Percentiles rank a stretch among this genome's conserved stretches.
phyloP scores from a whole-genome alignment of 2,888 invertebrate species.

The Rhingia rostrata region DNA sequence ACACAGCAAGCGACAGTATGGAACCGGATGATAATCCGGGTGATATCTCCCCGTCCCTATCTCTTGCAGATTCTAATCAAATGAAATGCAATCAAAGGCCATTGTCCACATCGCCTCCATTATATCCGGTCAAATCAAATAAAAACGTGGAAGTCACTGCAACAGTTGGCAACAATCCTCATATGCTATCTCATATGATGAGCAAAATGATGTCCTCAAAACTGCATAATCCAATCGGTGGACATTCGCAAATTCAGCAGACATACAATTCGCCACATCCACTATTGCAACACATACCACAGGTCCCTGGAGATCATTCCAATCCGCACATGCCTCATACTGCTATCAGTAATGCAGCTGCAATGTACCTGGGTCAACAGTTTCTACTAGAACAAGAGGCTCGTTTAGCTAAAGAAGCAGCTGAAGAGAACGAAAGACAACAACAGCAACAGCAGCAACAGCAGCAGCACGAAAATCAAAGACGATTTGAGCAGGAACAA shows the following conservation, averaged over 20 bases:
- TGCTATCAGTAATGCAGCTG: conserved; percentile 86
- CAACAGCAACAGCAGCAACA: conserved; percentile 84
- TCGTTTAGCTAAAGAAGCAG: conserved; percentile 87
- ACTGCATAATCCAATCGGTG: conserved; percentile 84
- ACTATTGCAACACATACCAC: conserved; percentile 85
- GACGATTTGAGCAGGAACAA: conserved; percentile 80
- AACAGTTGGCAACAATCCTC: conserved; percentile 82
- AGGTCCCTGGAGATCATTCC: conserved; percentile 78
- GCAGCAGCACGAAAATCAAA: conserved; percentile 84
- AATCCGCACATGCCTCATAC: conserved; percentile 84
- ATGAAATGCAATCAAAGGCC: conserved; percentile 41
- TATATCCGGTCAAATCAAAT: conserved; percentile 29
- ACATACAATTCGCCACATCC: conserved; percentile 85
- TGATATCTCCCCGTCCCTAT: conserved; percentile 79
- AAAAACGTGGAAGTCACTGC: conserved; percentile 26
- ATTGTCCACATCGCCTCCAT: conserved; percentile 39
- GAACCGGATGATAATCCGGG: conserved; percentile 84
- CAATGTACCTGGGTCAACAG: conserved; percentile 91
- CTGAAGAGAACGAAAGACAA: conserved; percentile 85
- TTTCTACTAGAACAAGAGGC: conserved; percentile 92
- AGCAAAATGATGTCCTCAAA: conserved; percentile 86
- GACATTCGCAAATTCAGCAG: conserved; percentile 85
- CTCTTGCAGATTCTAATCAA: conserved; percentile 74
- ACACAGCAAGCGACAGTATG: conserved; percentile 87
- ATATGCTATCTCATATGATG: conserved; percentile 87